Evolutionary conservation across 2,113 vertebrate species (phyloP), one percentile per base, ranked within the genome.

Genomic region (Trematomus loennbergii): DNA sequence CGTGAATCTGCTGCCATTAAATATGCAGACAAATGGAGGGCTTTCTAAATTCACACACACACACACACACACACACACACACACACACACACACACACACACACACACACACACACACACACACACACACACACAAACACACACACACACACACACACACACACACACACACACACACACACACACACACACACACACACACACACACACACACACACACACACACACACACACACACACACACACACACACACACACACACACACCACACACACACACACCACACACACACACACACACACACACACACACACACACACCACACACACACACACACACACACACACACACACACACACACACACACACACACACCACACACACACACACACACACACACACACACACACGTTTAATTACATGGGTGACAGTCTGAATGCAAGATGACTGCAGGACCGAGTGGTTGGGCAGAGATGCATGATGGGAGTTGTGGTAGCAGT

Each of bases 21-120:
- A 90, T 20, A 83, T 79, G 83, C 87, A 92, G 82, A 85, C 89
- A 90, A 83, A 90, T 71, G 86, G 75, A 76, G 40, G 52, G 53
- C 15, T 43, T 79, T 79, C 82, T 83, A 90, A 78, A 87, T 76
- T 61, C 82, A 36, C 36, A 8, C 36, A 40, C 36, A 40, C 36
- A 33, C 33, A 33, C 33, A 33, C 33, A 33, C 33, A 33, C 33
- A 33, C 33, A 33, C 33, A 33, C 33, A 33, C 33, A 33, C 33
- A 33, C 33, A 33, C 33, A 63, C 33, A 33, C 33, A 33, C 33
- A 33, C 33, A 33, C 33, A 33, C 33, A 33, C 33, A 33, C 33
- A 63, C 82, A 36, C 36, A 8, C 36, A 40, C 36, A 40, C 36
- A 33, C 33, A 33, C 33, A 33, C 33, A 33, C 33, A 33, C 33